Evolutionary conservation across 1,140 invertebrate species (phyloP).

Genomic region (Hylaeus volcanicus): DNA sequence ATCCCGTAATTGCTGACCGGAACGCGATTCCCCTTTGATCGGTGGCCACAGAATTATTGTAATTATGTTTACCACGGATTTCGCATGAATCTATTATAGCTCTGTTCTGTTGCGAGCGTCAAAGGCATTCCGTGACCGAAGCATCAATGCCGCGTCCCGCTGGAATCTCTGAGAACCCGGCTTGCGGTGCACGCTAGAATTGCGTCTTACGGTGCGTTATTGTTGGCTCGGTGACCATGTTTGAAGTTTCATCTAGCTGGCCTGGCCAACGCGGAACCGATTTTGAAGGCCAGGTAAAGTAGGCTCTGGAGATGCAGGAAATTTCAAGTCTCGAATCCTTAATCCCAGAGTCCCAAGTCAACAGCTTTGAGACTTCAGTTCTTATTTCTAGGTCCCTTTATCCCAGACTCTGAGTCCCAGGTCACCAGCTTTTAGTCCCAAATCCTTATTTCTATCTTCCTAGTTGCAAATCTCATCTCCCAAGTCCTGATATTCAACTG

Average conservation of each 20-base stretch:
- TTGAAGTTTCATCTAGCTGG: neutral
- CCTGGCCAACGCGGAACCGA: too few species aligned
- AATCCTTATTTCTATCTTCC: too few species aligned
- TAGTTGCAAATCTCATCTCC: too few species aligned
- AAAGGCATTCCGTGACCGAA: constrained; percentile 60
- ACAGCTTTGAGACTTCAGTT: too few species aligned
- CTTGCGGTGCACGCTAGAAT: constrained; percentile 16
- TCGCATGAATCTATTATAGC: constrained; percentile 53
- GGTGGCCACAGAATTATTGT: constrained; percentile 48
- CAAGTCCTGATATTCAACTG: neutral
- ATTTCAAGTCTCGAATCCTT: too few species aligned
- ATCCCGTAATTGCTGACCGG: constrained; percentile 30
- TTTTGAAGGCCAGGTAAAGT: too few species aligned
- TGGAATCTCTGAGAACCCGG: constrained; percentile 41
- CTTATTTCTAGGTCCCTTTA: too few species aligned
- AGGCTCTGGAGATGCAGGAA: too few species aligned
- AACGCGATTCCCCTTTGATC: constrained; percentile 30
- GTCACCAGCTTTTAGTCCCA: too few species aligned
- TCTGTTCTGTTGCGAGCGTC: constrained; percentile 57
- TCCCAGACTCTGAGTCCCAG: too few species aligned
- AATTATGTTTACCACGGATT: constrained; percentile 59
- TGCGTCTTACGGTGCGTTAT: constrained; percentile 37
- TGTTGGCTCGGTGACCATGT: neutral
- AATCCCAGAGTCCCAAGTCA: neutral
- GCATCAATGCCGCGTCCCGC: constrained; percentile 34